Evolutionary conservation across 2,888 invertebrate genomes (phyloP).

Genomic region (Osmoderma eremita): DNA sequence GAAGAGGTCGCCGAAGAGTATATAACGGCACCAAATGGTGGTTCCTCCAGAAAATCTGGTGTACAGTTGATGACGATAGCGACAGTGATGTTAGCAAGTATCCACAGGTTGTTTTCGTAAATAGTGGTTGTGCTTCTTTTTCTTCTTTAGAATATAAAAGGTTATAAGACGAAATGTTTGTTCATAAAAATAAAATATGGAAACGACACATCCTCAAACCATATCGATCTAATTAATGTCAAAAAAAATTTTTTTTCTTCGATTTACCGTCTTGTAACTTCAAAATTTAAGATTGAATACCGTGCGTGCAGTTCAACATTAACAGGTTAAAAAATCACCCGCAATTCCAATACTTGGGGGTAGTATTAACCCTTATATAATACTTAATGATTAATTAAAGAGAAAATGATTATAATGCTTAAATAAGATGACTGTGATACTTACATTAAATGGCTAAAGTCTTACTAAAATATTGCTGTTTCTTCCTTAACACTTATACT

Average conservation of each 20-base stretch:
- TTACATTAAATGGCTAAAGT: constrained; percentile 44
- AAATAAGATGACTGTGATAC: constrained; percentile 54
- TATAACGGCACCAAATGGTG: constrained; percentile 55
- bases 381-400: constrained; percentile 20
- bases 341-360: too few relatives aligned
- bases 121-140: constrained; percentile 39
- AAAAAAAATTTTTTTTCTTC: constrained; percentile 14
- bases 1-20: constrained; percentile 53
- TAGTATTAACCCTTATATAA: background rate
- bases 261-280: background rate
- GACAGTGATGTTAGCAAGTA: constrained; percentile 25
- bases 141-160: background rate
- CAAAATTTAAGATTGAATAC: too few relatives aligned
- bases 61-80: background rate
- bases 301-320: background rate
- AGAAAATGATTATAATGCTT: constrained; percentile 46
- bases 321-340: too few relatives aligned
- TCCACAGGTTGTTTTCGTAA: constrained; percentile 52
- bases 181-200: constrained; percentile 14
- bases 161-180: background rate
- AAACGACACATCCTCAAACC: constrained; percentile 3
- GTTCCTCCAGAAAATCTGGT: constrained; percentile 10
- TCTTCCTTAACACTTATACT: too few relatives aligned
- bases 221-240: background rate
- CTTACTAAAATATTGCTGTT: background rate